phyloP scores from a whole-genome alignment of 2,797 vertebrate species.

The Sternarchorhynchus goeldii region DNA sequence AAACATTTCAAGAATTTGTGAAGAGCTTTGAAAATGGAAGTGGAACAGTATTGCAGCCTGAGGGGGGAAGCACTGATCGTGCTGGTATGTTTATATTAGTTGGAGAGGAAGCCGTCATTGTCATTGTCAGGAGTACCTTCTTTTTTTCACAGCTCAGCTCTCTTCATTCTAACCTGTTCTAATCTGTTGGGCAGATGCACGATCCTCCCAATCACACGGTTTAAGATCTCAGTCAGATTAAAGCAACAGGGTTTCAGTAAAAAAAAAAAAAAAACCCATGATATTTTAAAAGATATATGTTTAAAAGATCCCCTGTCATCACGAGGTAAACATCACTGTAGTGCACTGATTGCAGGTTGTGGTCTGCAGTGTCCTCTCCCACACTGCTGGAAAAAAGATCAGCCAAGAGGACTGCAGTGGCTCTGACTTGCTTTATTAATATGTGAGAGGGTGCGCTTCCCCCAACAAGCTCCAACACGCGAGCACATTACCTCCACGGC shows the following conservation, averaged over 20 bases:
- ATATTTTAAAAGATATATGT: constrained; percentile 11
- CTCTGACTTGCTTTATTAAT: constrained; percentile 75
- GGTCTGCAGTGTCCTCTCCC: constrained; percentile 19
- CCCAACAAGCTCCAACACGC: constrained; percentile 78
- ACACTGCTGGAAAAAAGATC: constrained; percentile 36
- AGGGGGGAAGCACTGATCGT: constrained; percentile 75
- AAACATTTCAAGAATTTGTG: constrained; percentile 76
- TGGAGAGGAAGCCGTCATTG: constrained; percentile 81
- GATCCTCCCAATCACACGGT: constrained; percentile 6
- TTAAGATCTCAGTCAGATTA: constrained; percentile 14
- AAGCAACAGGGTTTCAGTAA: background rate
- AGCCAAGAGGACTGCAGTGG: constrained; percentile 47
- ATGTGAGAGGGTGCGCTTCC: constrained; percentile 70
- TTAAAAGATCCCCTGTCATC: constrained; percentile 39
- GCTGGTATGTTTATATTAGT: constrained; percentile 85
- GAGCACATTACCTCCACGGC: constrained; percentile 76
- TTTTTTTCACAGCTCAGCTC: constrained; percentile 32
- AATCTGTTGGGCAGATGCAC: constrained; percentile 45
- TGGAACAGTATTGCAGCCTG: constrained; percentile 74
- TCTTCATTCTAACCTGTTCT: constrained; percentile 46
- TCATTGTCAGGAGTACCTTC: constrained; percentile 72
- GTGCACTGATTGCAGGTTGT: constrained; percentile 37
- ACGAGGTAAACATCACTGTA: constrained; percentile 32
- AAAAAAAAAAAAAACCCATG: constrained; percentile 4
- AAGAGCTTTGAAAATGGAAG: constrained; percentile 75